Evolutionary conservation across 2,797 vertebrate genomes (phyloP).

Genomic region (Hylomyscus alleni): DNA sequence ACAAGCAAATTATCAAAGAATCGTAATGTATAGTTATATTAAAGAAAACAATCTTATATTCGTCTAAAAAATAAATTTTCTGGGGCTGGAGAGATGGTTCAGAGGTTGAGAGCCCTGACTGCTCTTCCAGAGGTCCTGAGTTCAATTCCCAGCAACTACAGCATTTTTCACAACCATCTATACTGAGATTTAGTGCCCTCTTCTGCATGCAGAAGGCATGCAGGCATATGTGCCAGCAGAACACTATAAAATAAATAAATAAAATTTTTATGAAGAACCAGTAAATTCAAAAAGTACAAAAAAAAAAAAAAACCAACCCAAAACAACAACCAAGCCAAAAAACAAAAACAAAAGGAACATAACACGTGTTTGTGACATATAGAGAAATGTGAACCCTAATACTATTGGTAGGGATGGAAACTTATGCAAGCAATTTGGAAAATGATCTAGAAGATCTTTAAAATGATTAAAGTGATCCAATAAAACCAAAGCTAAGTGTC

Average conservation of each 20-base stretch:
- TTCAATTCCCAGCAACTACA: neutral
- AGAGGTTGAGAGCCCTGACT: neutral
- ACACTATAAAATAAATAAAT: neutral
- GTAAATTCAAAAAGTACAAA: neutral
- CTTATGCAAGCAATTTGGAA: neutral
- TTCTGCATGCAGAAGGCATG: no score
- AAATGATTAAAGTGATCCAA: neutral
- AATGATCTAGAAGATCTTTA: constrained; percentile 5
- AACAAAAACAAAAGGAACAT: neutral
- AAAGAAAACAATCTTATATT: neutral
- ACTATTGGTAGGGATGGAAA: neutral
- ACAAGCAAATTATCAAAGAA: no score
- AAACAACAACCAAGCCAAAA: no score
- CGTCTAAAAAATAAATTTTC: neutral
- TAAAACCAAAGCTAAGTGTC: neutral
- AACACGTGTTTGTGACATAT: neutral
- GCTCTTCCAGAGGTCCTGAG: neutral
- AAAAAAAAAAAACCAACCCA: neutral
- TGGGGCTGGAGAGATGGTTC: neutral
- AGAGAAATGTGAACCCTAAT: neutral
- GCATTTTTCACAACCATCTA: neutral
- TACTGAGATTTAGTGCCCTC: neutral
- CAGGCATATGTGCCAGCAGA: neutral
- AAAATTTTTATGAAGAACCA: neutral
- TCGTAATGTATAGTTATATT: neutral